phyloP scores from a whole-genome alignment of 2,797 vertebrate species.

The Alca torda region DNA sequence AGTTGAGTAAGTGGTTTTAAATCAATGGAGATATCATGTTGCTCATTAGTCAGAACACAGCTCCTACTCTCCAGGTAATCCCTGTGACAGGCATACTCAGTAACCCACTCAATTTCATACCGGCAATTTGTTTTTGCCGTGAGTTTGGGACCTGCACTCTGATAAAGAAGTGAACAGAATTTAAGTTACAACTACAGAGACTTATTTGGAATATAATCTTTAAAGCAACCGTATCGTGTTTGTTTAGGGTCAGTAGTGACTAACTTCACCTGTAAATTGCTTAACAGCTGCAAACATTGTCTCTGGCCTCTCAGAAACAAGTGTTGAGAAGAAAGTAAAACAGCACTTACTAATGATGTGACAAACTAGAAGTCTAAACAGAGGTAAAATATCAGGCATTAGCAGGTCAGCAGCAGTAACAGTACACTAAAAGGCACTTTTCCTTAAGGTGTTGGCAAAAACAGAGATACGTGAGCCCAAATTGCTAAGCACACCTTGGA shows the following conservation, averaged over 20 bases:
- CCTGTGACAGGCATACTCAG: constrained; percentile 93
- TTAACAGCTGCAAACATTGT: not conserved
- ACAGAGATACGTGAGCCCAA: not conserved
- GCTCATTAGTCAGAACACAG: constrained; percentile 83
- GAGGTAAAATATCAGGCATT: not conserved
- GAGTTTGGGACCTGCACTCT: constrained; percentile 89
- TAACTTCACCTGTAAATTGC: not conserved
- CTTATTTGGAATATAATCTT: not conserved
- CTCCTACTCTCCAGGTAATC: constrained; percentile 89
- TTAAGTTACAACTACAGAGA: not conserved
- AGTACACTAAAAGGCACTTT: not conserved
- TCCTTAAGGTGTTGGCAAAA: not conserved
- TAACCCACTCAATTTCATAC: constrained; percentile 93
- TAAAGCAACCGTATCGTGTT: not conserved
- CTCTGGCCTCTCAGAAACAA: not conserved
- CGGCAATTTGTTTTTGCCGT: constrained; percentile 88
- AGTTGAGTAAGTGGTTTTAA: constrained; percentile 79
- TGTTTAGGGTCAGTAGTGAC: not conserved
- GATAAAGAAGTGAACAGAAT: not conserved
- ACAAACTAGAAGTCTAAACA: not conserved
- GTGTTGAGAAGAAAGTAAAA: not conserved
- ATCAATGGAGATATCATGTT: constrained; percentile 89
- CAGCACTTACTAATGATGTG: not conserved
- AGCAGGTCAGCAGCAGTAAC: not conserved
- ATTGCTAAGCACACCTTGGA: not conserved